Evolutionary conservation across 2,113 vertebrate genomes (phyloP), one percentile per base, ranked within the genome.

Genomic region (Turdus rufiventris): DNA sequence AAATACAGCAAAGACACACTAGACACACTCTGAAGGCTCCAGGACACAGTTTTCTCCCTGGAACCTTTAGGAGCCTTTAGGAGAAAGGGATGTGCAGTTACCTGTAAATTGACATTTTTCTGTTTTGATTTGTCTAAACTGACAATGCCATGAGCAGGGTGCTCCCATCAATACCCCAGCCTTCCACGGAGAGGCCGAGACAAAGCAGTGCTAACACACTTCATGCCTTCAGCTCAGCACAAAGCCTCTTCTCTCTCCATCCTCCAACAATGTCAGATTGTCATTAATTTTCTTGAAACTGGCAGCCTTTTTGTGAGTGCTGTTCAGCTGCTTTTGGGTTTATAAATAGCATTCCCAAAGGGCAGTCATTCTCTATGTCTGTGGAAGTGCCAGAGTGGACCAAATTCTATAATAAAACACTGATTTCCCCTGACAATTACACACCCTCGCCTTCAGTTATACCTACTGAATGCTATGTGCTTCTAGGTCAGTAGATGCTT

Each of bases 271-370:
- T 51, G 15, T 62, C 57, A 94, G 50, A 83, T 58, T 80, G 50
- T 76, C 33, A 36, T 66, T 90, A 56, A 91, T 96, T 84, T 89
- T 78, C 63, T 51, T 66, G 34, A 77, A 61, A 93, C 56, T 57
- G 26, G 60, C 71, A 83, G 74, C 67, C 60, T 85, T 87, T 85
- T 54, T 76, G 53, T 79, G 33, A 94, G 47, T 73, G 81, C 61
- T 66, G 25, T 62, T 93, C 54, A 79, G 48, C 54, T 0, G 0
- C 74, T 54, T 75, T 36, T 57, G 62, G 40, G 67, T 47, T 93
- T 88, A 89, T 85, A 85, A 93, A 79, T n/a, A 96, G 62, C 54
- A 56, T 58, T 89, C 67, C 56, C 85, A 68, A 85, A 81, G 78
- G 56, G 31, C 47, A 54, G 60, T 58, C 21, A 34, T 50, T 54